Percentiles rank a stretch among this genome's conserved stretches.
phyloP scores from a whole-genome alignment of 2,113 vertebrate species.

The Phaetusa simplex region DNA sequence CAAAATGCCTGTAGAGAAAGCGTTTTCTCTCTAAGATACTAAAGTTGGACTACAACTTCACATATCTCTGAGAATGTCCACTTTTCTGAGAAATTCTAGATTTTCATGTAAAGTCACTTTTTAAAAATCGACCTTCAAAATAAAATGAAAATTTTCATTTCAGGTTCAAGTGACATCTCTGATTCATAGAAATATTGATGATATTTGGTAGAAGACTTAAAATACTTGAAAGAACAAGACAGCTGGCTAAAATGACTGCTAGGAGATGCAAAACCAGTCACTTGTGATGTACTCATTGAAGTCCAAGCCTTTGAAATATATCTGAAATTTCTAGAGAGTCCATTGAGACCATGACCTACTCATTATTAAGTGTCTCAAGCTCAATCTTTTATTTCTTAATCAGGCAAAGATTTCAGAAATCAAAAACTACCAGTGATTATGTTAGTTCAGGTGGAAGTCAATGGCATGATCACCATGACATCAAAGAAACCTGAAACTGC shows the following conservation, averaged over 20 bases:
- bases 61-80: not conserved
- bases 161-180: not conserved
- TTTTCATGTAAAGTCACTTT: not conserved
- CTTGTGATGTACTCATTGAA: not conserved
- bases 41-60: not conserved
- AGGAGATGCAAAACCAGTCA: not conserved
- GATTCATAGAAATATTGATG: not conserved
- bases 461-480: not conserved
- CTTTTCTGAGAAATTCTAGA: not conserved
- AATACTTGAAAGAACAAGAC: not conserved
- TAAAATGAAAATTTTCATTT: not conserved
- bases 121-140: not conserved
- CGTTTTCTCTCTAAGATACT: not conserved
- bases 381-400: not conserved
- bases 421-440: not conserved
- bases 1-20: not conserved
- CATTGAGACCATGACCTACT: not conserved
- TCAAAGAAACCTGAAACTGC: not conserved
- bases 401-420: not conserved
- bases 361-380: not conserved
- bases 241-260: not conserved
- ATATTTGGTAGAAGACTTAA: not conserved
- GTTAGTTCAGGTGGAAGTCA: not conserved
- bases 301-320: not conserved
- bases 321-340: not conserved